phyloP scores from a whole-genome alignment of 2,113 vertebrate species.

The Sus scrofa region DNA sequence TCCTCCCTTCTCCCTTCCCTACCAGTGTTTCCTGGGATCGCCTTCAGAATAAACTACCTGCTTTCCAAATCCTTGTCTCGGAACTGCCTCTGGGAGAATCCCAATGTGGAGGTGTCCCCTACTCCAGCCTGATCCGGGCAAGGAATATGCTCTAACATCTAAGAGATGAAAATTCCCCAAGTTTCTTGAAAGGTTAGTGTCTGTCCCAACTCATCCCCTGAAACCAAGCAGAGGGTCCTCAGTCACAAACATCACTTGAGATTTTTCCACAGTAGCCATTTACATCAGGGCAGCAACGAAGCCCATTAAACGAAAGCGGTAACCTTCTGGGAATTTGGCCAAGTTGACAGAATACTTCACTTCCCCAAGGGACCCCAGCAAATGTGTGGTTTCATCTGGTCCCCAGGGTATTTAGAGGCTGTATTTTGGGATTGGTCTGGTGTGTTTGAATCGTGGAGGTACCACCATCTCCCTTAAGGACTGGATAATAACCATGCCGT shows the following conservation, averaged over 20 bases:
- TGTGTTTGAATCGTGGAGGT: not conserved
- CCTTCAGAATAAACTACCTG: not conserved
- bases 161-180: conserved; percentile 25
- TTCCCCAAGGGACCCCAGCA: not conserved
- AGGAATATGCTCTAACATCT: not conserved
- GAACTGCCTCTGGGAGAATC: conserved; percentile 15
- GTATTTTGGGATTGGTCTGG: conserved; percentile 5
- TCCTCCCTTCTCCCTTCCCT: not conserved
- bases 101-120: not conserved
- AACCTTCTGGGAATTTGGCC: conserved; percentile 18
- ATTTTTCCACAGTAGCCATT: conserved; percentile 31
- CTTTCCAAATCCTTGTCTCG: conserved; percentile 1
- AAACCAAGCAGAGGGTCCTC: conserved; percentile 28
- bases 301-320: not conserved
- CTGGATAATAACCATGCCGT: conserved; percentile 49
- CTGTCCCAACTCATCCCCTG: not conserved
- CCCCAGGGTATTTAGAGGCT: not conserved
- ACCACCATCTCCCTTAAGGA: conserved; percentile 31
- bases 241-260: not conserved
- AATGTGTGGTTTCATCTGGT: not conserved
- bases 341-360: not conserved
- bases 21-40: not conserved
- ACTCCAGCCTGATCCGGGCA: not conserved
- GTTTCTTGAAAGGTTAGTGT: conserved; percentile 44
- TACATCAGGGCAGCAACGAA: not conserved